Conservation (phyloP, 2,888 invertebrate genomes). For the Epistrophella euchroma region DNA sequence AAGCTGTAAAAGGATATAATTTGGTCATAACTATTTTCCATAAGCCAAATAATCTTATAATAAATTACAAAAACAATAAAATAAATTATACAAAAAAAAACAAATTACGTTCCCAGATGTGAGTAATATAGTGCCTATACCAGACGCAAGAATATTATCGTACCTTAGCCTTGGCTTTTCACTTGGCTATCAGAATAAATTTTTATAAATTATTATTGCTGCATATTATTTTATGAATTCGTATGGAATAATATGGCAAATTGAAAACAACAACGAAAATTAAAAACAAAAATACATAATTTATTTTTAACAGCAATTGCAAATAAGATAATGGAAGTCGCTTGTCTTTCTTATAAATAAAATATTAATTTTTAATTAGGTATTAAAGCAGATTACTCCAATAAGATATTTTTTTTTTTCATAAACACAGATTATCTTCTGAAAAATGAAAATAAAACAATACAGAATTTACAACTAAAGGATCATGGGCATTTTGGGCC, state of each 20-base stretch:
- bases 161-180: neutral
- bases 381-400: neutral
- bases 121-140: too few relatives aligned
- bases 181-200: neutral
- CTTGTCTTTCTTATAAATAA: neutral
- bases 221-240: neutral
- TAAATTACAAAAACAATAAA: too few relatives aligned
- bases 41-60: too few relatives aligned
- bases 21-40: too few relatives aligned
- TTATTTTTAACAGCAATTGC: neutral
- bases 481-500: too few relatives aligned
- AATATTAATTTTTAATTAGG: neutral
- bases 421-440: neutral
- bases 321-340: neutral
- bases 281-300: neutral
- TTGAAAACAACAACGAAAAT: neutral
- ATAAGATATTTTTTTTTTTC: neutral
- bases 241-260: neutral
- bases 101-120: too few relatives aligned
- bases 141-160: neutral
- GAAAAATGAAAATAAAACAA: neutral
- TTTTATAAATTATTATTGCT: too few relatives aligned
- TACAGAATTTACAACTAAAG: too few relatives aligned
- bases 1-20: too few relatives aligned
- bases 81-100: too few relatives aligned